These are phyloP conservation scores for Grapholita molesta DNA, from an alignment of 1,140 invertebrate species.

Conservation along the genomic window DNA sequence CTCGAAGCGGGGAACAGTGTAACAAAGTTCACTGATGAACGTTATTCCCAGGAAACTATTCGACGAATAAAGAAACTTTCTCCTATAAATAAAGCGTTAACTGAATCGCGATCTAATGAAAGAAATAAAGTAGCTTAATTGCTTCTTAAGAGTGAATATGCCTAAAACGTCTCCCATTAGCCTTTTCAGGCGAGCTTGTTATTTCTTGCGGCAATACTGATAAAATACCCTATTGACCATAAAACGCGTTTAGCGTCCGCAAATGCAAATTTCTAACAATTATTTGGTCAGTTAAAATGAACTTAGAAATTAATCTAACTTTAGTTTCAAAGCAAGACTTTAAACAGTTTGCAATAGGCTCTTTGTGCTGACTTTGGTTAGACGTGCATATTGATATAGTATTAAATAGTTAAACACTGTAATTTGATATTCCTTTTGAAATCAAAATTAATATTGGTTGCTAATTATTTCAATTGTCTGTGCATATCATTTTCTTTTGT, in stretches of 20 bases:
- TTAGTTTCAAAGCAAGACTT: conserved; percentile 7
- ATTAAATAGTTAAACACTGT: not conserved
- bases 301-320: conserved; percentile 16
- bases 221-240: conserved; percentile 5
- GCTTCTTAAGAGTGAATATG: conserved; percentile 41
- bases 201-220: not conserved
- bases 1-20: conserved; percentile 10
- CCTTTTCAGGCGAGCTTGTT: conserved; percentile 18
- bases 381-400: conserved; percentile 1
- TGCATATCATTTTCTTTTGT: not conserved
- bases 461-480: not conserved
- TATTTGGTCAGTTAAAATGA: conserved; percentile 5
- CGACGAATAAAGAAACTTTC: conserved; percentile 32
- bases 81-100: conserved; percentile 43
- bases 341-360: conserved; percentile 6
- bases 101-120: conserved; percentile 47
- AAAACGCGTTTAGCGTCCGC: not conserved
- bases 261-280: conserved; percentile 1
- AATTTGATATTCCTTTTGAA: not conserved
- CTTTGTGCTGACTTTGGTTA: not conserved
- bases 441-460: not conserved
- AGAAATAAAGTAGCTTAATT: conserved; percentile 52
- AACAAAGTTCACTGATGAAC: conserved; percentile 17
- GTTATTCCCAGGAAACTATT: conserved; percentile 14
- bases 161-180: conserved; percentile 22